Evolutionary conservation across 2,113 vertebrate genomes (phyloP), one percentile per base, ranked within the genome.

Genomic region (Piliocolobus tephrosceles): DNA sequence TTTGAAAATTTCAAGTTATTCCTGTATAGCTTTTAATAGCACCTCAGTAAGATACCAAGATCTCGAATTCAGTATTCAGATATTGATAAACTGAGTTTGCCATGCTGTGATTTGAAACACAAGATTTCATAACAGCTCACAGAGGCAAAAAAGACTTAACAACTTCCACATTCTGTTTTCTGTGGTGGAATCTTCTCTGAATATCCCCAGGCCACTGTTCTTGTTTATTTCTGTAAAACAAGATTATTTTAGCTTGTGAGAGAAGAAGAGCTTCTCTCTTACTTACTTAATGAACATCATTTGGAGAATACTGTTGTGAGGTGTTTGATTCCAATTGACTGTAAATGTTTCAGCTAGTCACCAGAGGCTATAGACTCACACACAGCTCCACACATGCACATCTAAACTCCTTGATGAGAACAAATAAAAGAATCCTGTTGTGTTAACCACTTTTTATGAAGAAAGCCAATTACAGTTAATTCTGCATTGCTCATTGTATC

Each of bases 301-400:
- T 96, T 98, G 97, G 85, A 95, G 90, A 97, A 88, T 92, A 95
- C 80, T 88, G n/a, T 97, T 88, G 87, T 0, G 43, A 97, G 84
- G 96, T 97, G 98, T 97, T 72, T 96, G 95, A 93, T 95, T 95
- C 55, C 3, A 1, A 82, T 73, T 86, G 95, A 88, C 95, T 95
- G 96, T 83, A 90, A 96, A 88, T 72, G 81, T 96, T 87, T 94
- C 72, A 22, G 79, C n/a, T 22, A 96, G 92, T 61, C 90, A 98
- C 97, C 97, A 98, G 97, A 97, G 97, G 98, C 97, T 86, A 98
- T 95, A 94, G 87, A 92, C 95, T 97, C 95, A 97, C 97, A 97
- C 96, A 88, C 95, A 94, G 45, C 76, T 23, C 95, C 58, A 93
- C 97, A 97, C 91, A 38, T 66, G 58, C 85, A 70, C 90, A 32